Base-by-base conservation (phyloP, 2,797 vertebrate genomes). In the Halcyon chelicuti region DNA sequence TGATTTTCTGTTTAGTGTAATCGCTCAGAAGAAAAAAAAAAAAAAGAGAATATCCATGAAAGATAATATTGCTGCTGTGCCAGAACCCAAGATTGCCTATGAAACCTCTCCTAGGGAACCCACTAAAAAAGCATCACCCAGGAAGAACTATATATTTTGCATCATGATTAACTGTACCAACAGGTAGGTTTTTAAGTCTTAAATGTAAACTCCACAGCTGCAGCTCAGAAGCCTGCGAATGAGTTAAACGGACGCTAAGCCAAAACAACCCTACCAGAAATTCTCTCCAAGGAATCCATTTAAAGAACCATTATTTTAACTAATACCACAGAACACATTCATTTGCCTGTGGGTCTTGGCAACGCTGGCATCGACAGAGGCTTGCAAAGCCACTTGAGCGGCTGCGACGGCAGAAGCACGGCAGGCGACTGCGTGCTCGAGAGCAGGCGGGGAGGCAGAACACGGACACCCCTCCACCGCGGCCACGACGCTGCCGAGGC, bases 401-500 rank as follows among this genome's bases (percentile, higher is more conserved):
- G 39, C 47, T 46, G 25, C 10, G 57, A 33, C 35, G 23, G 40
- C 14, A n/a, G 14, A 12, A 44, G 40, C 44, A 8, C 3, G 1
- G n/a, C 10, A 2, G 25, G 9, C 1, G 15, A 7, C 74, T 4
- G 15, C 0, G 4, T 3, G 9, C 52, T 44, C 14, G 1, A 10
- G 72, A 22, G 14, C 35, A 12, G 5, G 5, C 7, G 2, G 28
- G 26, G 26, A 47, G 21, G 61, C 22, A 15, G 22, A 28, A 12
- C 11, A 5, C 10, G 1, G 18, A 26, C 5, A 2, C 1, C 9
- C 9, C 17, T 7, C 6, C 4, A 0, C 3, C 2, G 15, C 5
- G 26, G 37, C 4, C 40, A 8, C 2, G 2, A 10, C 8, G 2
- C 17, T 8, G 20, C 4, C 7, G 46, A 11, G 9, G 9, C 39